Percentiles rank a stretch among this genome's conserved stretches.
These are phyloP conservation scores for Emydoidea blandingii DNA, from an alignment of 2,797 vertebrate genomes.

Conservation along the genomic window DNA sequence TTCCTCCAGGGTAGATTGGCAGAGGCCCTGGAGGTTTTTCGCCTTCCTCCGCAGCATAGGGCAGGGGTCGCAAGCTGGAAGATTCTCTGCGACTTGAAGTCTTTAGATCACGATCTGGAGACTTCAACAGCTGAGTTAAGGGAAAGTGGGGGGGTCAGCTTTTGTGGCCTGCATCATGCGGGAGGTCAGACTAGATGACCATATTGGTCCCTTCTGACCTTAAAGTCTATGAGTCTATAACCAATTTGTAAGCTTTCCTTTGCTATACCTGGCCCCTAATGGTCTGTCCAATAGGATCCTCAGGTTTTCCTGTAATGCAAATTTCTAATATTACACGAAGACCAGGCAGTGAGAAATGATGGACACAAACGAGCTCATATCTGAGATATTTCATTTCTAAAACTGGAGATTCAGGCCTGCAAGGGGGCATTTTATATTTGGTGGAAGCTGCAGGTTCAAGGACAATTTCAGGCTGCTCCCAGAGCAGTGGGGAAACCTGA, in stretches of 20 bases:
- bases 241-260: constrained; percentile 23
- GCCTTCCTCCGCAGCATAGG: too few relatives aligned
- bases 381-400: neutral
- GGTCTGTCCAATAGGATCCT: neutral
- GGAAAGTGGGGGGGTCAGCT: too few relatives aligned
- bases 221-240: too few relatives aligned
- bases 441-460: constrained; percentile 2
- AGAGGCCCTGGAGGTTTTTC: too few relatives aligned
- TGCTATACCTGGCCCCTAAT: neutral
- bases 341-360: neutral
- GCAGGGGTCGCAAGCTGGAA: too few relatives aligned
- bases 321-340: neutral
- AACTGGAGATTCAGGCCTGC: constrained; percentile 22
- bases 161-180: too few relatives aligned
- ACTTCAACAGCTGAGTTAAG: too few relatives aligned
- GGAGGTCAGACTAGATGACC: too few relatives aligned
- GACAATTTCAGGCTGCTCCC: constrained; percentile 1
- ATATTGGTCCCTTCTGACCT: too few relatives aligned
- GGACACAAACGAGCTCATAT: neutral
- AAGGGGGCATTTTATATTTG: neutral
- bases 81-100: too few relatives aligned
- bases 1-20: too few relatives aligned
- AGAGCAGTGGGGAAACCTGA: constrained; percentile 55
- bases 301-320: neutral
- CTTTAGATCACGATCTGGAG: too few relatives aligned